Base-by-base conservation (phyloP, 1,140 invertebrate species). In the Halyomorpha halys region DNA sequence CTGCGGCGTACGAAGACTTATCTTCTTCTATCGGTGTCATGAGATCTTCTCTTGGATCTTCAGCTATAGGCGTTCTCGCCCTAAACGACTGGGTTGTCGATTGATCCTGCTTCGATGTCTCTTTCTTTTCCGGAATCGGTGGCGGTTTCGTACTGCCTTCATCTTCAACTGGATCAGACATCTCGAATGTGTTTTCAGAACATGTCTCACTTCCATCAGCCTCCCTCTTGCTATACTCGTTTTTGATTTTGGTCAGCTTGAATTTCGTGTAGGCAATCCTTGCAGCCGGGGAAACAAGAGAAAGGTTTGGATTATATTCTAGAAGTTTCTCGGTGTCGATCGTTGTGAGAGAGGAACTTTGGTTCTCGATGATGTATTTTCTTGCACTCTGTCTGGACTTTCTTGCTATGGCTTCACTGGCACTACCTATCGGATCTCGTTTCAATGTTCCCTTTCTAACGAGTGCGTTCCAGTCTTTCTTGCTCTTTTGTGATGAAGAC, bases 201-300 rank as follows among this genome's bases (percentile, higher is more conserved):
- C 13, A 64, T n/a, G 62, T 64, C 44, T 65, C 62, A 39, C 62
- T 61, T 23, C 61, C 68, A 16, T 51, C 44, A n/a, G 66, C 67
- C 0, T 67, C 70, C 47, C 44, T 69, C 71, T 51, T 71, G 66
- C 73, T 73, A 69, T 74, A 76, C 68, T 86, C 81, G 14, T 78
- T 74, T 62, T 81, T 80, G 44, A 85, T 78, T 68, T 83, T 82
- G 61, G 77, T 83, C 45, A 85, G 81, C 82, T 91, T 91, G 71
- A 91, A 91, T 73, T 90, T 91, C 30, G 87, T 88, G 69, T 91
- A 91, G 2, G 89, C 89, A 18, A 90, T 81, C 69, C 88, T 78
- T 1, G 88, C 87, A 0, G 82, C 83, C 4, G 85, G 83, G 1
- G 87, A 82, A 0, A 90, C 82, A 9, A 81, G 81, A 8, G 82